Conservation (phyloP, 2,113 vertebrate species). For the Hemicordylus capensis region DNA sequence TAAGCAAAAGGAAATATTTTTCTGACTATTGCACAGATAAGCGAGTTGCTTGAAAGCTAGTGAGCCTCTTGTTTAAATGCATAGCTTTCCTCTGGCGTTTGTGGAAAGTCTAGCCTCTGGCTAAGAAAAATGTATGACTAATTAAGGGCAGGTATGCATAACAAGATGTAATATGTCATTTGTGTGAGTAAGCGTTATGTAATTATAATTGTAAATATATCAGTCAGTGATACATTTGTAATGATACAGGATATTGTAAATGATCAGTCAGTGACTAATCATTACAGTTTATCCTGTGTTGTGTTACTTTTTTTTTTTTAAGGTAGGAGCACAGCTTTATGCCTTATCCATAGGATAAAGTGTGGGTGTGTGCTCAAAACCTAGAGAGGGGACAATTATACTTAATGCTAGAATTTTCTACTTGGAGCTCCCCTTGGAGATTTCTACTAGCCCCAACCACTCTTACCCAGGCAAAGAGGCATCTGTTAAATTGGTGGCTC, state of each 20-base stretch:
- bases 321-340: neutral
- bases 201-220: neutral
- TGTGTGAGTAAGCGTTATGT: neutral
- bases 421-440: neutral
- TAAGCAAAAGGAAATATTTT: constrained; percentile 8
- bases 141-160: neutral
- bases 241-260: too few relatives aligned
- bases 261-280: too few relatives aligned
- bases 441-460: neutral
- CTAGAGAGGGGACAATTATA: neutral
- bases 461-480: neutral
- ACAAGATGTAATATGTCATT: neutral
- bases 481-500: too few relatives aligned
- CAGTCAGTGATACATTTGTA: rapidly evolving
- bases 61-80: neutral
- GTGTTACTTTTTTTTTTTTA: too few relatives aligned
- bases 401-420: neutral
- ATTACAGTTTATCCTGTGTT: neutral
- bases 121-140: neutral
- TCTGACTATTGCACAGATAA: neutral
- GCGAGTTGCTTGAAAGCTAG: neutral
- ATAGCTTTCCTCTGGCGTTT: neutral
- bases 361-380: rapidly evolving
- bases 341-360: rapidly evolving
- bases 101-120: neutral